Percentiles rank a stretch among this genome's conserved stretches.
Evolutionary conservation across 2,888 invertebrate genomes (phyloP).

Genomic region (Lochmaea capreae): DNA sequence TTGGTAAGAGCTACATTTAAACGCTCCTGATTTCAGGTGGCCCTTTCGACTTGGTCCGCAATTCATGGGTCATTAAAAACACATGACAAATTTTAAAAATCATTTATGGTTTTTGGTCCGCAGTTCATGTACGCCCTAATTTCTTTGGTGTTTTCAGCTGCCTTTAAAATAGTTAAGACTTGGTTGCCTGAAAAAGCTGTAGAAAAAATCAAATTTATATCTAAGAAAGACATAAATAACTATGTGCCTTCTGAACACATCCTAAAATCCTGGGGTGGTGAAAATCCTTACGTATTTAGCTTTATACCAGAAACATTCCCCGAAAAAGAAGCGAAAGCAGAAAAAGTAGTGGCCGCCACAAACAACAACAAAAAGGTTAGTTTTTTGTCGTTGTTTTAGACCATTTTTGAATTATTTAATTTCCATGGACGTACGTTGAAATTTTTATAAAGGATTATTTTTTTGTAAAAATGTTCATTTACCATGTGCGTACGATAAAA

Average conservation of each 20-base stretch:
- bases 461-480: no score
- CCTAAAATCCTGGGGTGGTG: conserved; percentile 84
- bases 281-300: conserved; percentile 77
- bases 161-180: conserved; percentile 90
- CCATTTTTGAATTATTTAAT: background rate
- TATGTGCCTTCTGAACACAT: conserved; percentile 81
- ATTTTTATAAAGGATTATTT: no score
- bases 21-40: no score
- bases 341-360: background rate
- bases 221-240: conserved; percentile 79
- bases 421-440: no score
- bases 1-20: no score
- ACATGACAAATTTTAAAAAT: no score
- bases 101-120: no score
- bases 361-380: conserved; percentile 52
- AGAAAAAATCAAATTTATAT: conserved; percentile 87
- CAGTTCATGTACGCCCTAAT: no score
- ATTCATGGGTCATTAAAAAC: no score
- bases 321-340: conserved; percentile 33
- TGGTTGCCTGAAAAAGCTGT: conserved; percentile 90
- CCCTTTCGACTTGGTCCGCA: no score
- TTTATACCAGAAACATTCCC: conserved; percentile 73
- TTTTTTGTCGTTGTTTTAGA: background rate
- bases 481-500: no score
- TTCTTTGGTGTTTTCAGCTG: conserved; percentile 70